These are phyloP conservation scores for Hyles euphorbiae DNA, from an alignment of 1,140 invertebrate species.

Conservation along the genomic window DNA sequence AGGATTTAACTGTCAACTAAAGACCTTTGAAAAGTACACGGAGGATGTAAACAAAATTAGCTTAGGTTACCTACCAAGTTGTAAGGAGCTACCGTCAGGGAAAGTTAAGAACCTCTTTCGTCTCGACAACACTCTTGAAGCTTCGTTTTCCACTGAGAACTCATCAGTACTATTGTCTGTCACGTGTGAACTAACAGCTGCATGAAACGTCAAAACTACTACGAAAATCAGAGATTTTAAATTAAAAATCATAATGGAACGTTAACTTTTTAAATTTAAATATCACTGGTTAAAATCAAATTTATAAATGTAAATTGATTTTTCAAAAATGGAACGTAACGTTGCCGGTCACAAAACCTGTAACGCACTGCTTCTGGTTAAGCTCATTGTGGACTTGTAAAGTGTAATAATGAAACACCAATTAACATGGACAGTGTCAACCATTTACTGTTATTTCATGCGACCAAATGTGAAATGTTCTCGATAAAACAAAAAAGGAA, in stretches of 20 bases:
- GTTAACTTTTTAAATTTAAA: not conserved
- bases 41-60: no score
- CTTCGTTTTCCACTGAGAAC: conserved; percentile 31
- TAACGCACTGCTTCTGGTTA: conserved; percentile 42
- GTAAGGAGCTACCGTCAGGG: conserved; percentile 85
- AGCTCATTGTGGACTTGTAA: conserved; percentile 29
- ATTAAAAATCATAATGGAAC: conserved; percentile 1
- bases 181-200: conserved; percentile 26
- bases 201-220: conserved; percentile 14
- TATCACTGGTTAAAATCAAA: not conserved
- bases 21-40: no score
- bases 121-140: conserved; percentile 74
- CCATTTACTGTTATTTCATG: conserved; percentile 54
- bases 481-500: conserved; percentile 52
- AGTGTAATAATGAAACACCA: conserved; percentile 53
- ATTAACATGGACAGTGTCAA: conserved; percentile 64
- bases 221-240: conserved; percentile 12
- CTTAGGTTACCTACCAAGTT: conserved; percentile 78
- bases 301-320: not conserved
- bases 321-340: conserved; percentile 25
- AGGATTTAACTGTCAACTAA: no score
- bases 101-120: conserved; percentile 85
- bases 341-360: conserved; percentile 38
- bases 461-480: conserved; percentile 23
- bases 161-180: conserved; percentile 27